Base-by-base conservation (phyloP, 2,113 vertebrate genomes). In the Ceyx margarethae region DNA sequence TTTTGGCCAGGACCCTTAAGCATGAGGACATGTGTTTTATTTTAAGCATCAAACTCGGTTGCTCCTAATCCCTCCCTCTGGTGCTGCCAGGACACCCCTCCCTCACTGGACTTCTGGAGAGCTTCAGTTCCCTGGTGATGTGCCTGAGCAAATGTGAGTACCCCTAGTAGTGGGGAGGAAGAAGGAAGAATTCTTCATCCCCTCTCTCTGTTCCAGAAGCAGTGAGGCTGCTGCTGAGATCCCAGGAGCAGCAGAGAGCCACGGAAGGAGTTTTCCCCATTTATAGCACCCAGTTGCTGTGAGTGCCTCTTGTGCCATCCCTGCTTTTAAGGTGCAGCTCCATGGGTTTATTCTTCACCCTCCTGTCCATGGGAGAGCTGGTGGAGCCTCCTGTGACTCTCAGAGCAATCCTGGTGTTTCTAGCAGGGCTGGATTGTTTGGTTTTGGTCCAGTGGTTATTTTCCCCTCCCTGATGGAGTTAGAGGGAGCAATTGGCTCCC, bases 31-130 rank as follows among this genome's bases (percentile, higher is more conserved):
- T 25, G 48, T 33, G 85, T 89, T 96, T 96, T 96, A 96, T 96
- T 96, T 96, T 95, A 95, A 90, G 95, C 93, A 71, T 87, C 51
- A 4, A 67, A 92, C 93, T 96, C 83, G 33, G 60, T 95, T 91
- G 82, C 94, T 96, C 90, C 76, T 96, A 96, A 96, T 96, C 94
- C 94, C 65, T 91, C 82, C 33, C 64, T 53, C 56, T 0, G n/a
- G 72, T 14, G 71, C 93, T 95, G 94, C 94, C 95, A 95, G 68
- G 85, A 64, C 87, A 54, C 81, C 93, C 82, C 71, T 72, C 31
- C 82, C 91, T 83, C 5, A 1, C 81, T 60, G 82, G 81, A 91
- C 81, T 89, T 26, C 5, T 25, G 0, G 21, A 87, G 67, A 81
- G 60, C 87, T 92, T 80, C 91, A 82, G 64, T 72, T 89, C 85